Base-by-base conservation (phyloP, 2,113 vertebrate species). In the Rhea americana region DNA sequence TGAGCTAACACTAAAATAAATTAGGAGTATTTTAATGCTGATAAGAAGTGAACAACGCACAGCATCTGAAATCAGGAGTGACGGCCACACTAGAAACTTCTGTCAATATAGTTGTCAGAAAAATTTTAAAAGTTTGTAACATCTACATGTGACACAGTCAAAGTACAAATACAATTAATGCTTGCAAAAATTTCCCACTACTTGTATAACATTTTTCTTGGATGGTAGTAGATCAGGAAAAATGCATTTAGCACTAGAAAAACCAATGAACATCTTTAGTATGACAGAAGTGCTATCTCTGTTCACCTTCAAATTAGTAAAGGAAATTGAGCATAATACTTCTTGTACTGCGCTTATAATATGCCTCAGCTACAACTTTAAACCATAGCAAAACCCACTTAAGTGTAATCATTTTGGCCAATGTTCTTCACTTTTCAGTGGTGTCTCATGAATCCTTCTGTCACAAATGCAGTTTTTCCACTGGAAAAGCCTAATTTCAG, bases 101-200 rank as follows among this genome's bases (percentile, higher is more conserved):
- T 84, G 80, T 41, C 71, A 62, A 58, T 43, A 11, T 4, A 62
- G 76, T 77, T 82, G 28, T 77, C 56, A 85, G 43, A 77, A 74
- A 39, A 84, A 37, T 58, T 26, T 62, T 39, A 62, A 17, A 7
- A 32, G 18, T 56, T 90, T 86, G 53, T 58, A 82, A 93, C 47
- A n/a, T 82, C 74, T 93, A 15, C 14, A 37, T 47, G 26, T 78
- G 61, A 62, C 48, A 66, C 1, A 81, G 56, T 63, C 79, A 25
- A 93, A 85, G 47, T 30, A 78, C 59, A 90, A 93, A 90, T 88
- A 63, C 43, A 92, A 65, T 41, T 81, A 90, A 88, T 43, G 56
- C 55, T 3, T 75, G 43, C 47, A 91, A 73, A 93, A 92, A 71
- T 84, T 89, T 74, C 30, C 39, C 61, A 61, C 30, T 4, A 3